These are phyloP conservation scores for Characodon lateralis DNA, from an alignment of 2,797 vertebrate genomes.

Conservation along the genomic window DNA sequence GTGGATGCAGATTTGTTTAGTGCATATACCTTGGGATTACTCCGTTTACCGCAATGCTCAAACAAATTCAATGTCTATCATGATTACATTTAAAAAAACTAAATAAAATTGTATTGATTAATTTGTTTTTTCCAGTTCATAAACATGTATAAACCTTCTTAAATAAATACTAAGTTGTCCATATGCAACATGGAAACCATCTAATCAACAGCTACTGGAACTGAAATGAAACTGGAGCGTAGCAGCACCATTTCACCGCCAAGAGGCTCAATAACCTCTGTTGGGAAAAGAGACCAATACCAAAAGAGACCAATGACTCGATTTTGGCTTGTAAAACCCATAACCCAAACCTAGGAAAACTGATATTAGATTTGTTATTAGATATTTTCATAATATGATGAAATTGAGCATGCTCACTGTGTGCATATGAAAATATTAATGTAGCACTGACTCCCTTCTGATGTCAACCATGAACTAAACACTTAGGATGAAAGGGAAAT, in stretches of 20 bases:
- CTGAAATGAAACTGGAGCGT: not conserved
- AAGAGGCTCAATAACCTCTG: slow-evolving; percentile 3
- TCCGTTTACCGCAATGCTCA: not conserved
- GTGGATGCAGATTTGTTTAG: not conserved
- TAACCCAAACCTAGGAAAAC: not conserved
- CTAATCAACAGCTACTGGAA: slow-evolving; percentile 22
- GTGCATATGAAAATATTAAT: slow-evolving; percentile 25
- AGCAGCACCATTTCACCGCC: not conserved
- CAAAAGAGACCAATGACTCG: not conserved
- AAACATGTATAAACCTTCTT: slow-evolving; percentile 16
- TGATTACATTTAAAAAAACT: not conserved
- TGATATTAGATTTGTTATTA: slow-evolving; percentile 1
- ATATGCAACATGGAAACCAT: slow-evolving; percentile 7
- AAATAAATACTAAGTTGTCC: not conserved
- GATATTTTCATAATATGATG: slow-evolving; percentile 14
- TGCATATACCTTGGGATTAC: not conserved
- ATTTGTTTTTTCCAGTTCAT: slow-evolving; percentile 14
- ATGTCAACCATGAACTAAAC: slow-evolving; percentile 24
- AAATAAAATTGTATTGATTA: not conserved
- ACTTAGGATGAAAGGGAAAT: slow-evolving; percentile 34
- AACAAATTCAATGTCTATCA: not conserved
- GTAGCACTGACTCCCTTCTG: slow-evolving; percentile 21
- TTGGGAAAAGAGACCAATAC: slow-evolving; percentile 9
- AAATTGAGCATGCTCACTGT: slow-evolving; percentile 11
- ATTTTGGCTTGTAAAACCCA: slow-evolving; percentile 5